Evolutionary conservation across 2,113 vertebrate genomes (phyloP), one percentile per base, ranked within the genome.

Genomic region (Pachycephala philippinensis): DNA sequence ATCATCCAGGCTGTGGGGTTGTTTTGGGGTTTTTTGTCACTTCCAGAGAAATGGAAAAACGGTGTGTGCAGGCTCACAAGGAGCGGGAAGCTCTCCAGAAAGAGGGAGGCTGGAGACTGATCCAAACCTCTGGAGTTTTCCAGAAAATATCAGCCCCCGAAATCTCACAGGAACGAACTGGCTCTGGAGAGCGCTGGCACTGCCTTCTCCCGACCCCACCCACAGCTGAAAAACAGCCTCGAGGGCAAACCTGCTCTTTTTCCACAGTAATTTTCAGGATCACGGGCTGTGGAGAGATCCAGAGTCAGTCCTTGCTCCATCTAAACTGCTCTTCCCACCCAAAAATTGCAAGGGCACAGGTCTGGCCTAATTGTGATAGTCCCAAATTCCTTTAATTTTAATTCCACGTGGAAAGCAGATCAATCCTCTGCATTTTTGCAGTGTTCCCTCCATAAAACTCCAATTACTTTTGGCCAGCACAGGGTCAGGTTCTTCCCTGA

Each of bases 151-250:
- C 96, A 66, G 78, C 49, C 53, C 78, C 84, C 89, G 89, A 79
- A 77, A 54, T 85, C 78, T 91, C 90, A 49, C 15, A 93, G 95
- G 84, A 77, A 72, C 10, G 30, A 95, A 27, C 53, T 83, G 84
- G 96, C 96, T 79, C 93, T 86, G 86, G 92, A 84, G 94, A 70
- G 31, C 13, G 75, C 95, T 95, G 94, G 95, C 95, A 92, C 7
- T 54, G 84, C 70, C 50, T 85, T 14, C 68, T 85, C 44, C 87
- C 2, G 21, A 53, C 91, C 72, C 84, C 96, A 86, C 95, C 95
- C 90, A 77, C 74, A 37, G 85, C 85, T 84, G 47, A 53, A 83
- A 93, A 96, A 56, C 78, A 88, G 78, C 84, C 93, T 35, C 44
- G 54, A 49, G 56, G 35, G 49, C 42, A 65, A 61, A 76, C 1